These are phyloP conservation scores for Zophobas morio DNA, from an alignment of 1,140 invertebrate genomes.

Conservation along the genomic window DNA sequence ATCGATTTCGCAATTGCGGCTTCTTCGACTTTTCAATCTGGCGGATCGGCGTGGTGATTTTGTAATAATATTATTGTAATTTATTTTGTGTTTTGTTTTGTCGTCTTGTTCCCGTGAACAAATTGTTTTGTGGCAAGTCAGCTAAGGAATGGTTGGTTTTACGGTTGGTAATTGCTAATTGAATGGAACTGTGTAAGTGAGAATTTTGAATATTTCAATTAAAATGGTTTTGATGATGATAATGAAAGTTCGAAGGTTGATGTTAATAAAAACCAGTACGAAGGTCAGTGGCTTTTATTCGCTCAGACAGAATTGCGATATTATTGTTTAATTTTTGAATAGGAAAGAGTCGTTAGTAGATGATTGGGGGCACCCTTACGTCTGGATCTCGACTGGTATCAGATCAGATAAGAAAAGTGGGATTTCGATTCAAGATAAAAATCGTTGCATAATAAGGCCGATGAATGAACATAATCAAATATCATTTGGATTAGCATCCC, in stretches of 20 bases:
- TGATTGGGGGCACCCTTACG: neutral
- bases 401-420: conserved; percentile 13
- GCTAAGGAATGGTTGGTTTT: conserved; percentile 7
- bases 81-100: neutral
- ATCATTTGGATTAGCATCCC: conserved; percentile 48
- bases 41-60: neutral
- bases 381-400: conserved; percentile 1
- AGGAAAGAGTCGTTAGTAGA: too few relatives aligned
- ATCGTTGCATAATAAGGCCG: conserved; percentile 30
- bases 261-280: neutral
- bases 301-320: too few relatives aligned
- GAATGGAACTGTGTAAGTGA: conserved; percentile 2
- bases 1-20: too few relatives aligned
- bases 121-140: conserved; percentile 7
- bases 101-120: conserved; percentile 13
- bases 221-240: conserved; percentile 1
- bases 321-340: too few relatives aligned
- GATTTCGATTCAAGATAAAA: conserved; percentile 18
- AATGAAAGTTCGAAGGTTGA: neutral
- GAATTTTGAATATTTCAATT: conserved; percentile 15
- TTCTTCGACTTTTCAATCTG: neutral
- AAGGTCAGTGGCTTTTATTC: too few relatives aligned
- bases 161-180: conserved; percentile 8
- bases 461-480: conserved; percentile 43
- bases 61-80: neutral